phyloP scores from a whole-genome alignment of 2,113 vertebrate species.

The Vicugna pacos region DNA sequence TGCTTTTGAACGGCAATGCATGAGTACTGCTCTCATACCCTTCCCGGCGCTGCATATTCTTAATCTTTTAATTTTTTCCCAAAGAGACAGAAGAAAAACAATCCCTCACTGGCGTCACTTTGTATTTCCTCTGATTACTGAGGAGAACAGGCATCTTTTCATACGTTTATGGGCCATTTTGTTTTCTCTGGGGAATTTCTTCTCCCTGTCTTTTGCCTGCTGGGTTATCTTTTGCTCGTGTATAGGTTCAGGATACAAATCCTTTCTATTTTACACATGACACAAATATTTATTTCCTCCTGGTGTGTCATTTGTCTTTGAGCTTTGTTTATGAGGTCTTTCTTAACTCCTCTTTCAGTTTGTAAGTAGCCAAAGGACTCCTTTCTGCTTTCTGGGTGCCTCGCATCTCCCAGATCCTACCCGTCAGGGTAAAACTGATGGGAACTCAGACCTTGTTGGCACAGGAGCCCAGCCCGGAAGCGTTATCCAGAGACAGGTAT shows the following conservation, averaged over 20 bases:
- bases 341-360: neutral
- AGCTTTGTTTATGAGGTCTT: neutral
- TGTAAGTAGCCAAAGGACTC: neutral
- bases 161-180: neutral
- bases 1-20: fast-evolving
- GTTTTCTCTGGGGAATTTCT: neutral
- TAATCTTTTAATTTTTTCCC: neutral
- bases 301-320: neutral
- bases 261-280: neutral
- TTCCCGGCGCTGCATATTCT: neutral
- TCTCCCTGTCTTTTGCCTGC: neutral
- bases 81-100: neutral
- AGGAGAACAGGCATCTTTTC: neutral
- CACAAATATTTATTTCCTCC: neutral
- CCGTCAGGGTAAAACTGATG: neutral
- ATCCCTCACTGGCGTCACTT: neutral
- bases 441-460: neutral
- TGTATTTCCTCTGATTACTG: neutral
- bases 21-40: neutral
- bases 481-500: no score
- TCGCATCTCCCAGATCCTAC: neutral
- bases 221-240: neutral
- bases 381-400: neutral
- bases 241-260: neutral
- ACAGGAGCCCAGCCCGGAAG: neutral